Base-by-base conservation (phyloP, 2,113 vertebrate species). In the Labeo rohita region DNA sequence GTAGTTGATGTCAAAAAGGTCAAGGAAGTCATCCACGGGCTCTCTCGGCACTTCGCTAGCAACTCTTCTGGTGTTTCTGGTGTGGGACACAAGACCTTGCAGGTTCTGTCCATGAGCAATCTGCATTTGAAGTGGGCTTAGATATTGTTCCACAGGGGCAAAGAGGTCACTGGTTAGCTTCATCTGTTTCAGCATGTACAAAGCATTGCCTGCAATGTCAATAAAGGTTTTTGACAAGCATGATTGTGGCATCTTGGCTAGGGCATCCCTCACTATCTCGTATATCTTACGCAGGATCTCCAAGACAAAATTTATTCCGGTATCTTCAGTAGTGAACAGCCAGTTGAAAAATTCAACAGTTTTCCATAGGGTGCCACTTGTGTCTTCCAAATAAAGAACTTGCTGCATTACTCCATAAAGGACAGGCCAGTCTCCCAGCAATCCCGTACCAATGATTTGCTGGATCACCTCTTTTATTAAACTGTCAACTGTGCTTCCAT, bases 1-100 rank as follows among this genome's bases (percentile, higher is more conserved):
- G 83, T 95, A 95, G 91, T 95, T 84, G 0, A 95, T 85, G 34
- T 81, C n/a, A 59, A 94, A 34, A 13, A 95, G 84, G 47, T 94
- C 92, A 6, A 93, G 70, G 87, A 94, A 93, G 89, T 95, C 93
- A n/a, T 94, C 90, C 56, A 94, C 56, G 3, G 92, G 91, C 2
- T 89, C 72, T 43, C 88, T 89, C 2, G 21, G 92, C 84, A 0
- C 91, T 87, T 86, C 80, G 6, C 7, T 68, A 49, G 91, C 78
- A 10, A 5, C 2, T 9, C 12, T 74, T 43, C 85, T 88, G 16
- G 12, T 34, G 12, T 13, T 77, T 83, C 16, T 84, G 50, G 70
- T 63, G 12, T 45, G 15, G n/a, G 78, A 78, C 8, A 87, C 3
- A 34, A 87, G 36, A 45, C 80, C 65, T 39, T n/a, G 6, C 10